phyloP scores from a whole-genome alignment of 2,797 vertebrate genomes.

The Danio aesculapii region DNA sequence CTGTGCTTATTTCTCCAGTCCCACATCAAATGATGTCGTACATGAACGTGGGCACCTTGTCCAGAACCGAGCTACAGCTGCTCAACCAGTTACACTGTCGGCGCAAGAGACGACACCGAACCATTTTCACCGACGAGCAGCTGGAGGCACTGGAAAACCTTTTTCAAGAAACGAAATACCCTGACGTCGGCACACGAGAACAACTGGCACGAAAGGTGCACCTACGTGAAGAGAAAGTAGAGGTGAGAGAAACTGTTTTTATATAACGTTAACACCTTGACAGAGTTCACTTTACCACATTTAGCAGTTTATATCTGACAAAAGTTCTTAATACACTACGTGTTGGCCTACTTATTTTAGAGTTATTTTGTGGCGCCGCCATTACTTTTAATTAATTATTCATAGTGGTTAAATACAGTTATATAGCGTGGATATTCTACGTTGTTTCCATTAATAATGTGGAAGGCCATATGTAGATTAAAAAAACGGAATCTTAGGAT shows the following conservation, averaged over 20 bases:
- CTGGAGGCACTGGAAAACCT: conserved; percentile 96
- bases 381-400: background rate
- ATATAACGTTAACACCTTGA: background rate
- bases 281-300: background rate
- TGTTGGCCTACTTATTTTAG: background rate
- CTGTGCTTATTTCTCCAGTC: conserved; percentile 92
- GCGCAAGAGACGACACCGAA: conserved; percentile 93
- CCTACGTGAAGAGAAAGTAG: conserved; percentile 96
- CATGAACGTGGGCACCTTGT: conserved; percentile 95
- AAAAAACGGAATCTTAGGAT: background rate
- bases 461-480: background rate
- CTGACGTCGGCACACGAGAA: conserved; percentile 95
- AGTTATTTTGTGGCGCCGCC: background rate
- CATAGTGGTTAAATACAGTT: background rate
- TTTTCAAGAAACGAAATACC: conserved; percentile 98
- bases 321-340: background rate
- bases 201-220: conserved; percentile 97
- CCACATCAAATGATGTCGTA: conserved; percentile 97
- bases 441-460: background rate
- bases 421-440: background rate
- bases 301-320: no score
- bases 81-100: conserved; percentile 97
- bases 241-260: conserved; percentile 78
- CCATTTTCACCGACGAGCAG: conserved; percentile 98
- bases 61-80: conserved; percentile 93